phyloP scores from a whole-genome alignment of 2,888 invertebrate species.

The Nomada ferruginata region DNA sequence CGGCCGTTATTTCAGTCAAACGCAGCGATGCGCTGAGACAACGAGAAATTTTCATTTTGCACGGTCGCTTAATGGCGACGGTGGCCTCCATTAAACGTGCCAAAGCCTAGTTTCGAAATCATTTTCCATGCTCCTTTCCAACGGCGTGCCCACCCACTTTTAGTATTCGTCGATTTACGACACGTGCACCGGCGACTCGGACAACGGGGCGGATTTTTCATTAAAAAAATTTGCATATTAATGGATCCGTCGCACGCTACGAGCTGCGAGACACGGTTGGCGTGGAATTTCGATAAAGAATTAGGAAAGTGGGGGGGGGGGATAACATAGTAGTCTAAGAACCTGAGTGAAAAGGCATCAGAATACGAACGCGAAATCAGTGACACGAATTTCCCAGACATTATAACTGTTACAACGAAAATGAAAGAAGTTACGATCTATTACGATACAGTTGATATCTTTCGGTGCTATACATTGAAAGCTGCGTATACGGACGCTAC shows the following conservation, averaged over 20 bases:
- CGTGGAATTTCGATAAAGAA: constrained; percentile 24
- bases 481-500: too few relatives aligned
- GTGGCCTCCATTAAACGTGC: constrained; percentile 36
- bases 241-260: constrained; percentile 63
- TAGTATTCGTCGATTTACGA: constrained; percentile 58
- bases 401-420: too few relatives aligned
- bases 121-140: constrained; percentile 36
- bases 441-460: too few relatives aligned
- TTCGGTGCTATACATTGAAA: too few relatives aligned
- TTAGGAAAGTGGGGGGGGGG: neutral
- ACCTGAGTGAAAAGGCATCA: neutral
- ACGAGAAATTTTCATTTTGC: constrained; percentile 53
- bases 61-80: constrained; percentile 51
- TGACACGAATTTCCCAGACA: too few relatives aligned
- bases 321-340: neutral
- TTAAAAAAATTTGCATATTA: constrained; percentile 80
- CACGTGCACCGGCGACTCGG: constrained; percentile 37
- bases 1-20: constrained; percentile 42
- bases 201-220: constrained; percentile 74
- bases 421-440: too few relatives aligned
- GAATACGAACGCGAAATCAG: neutral
- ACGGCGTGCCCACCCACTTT: constrained; percentile 32
- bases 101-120: constrained; percentile 48
- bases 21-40: constrained; percentile 5
- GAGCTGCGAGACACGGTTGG: constrained; percentile 26